phyloP scores from a whole-genome alignment of 30 jellyfish, hydroid and myxozoan genomes.

The Catostylus mosaicus region DNA sequence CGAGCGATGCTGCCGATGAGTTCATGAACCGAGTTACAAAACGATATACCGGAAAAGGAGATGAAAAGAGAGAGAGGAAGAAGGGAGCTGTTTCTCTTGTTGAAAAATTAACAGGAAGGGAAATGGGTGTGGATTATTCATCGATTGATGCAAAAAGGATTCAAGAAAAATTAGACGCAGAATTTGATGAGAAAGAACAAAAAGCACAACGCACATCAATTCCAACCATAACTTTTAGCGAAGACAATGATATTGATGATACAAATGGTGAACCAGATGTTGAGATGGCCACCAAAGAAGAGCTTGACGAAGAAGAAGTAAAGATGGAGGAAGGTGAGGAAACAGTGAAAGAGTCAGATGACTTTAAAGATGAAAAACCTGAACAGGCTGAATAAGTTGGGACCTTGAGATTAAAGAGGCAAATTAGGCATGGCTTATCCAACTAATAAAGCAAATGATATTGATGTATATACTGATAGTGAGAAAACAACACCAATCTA shows the following conservation, averaged over 20 bases:
- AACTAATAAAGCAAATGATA: no score
- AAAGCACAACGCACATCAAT: constrained; percentile 6
- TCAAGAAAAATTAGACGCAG: constrained; percentile 51
- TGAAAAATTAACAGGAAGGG: constrained; percentile 61
- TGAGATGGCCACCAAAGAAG: neutral
- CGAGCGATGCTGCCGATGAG: constrained; percentile 46
- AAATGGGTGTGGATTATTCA: constrained; percentile 55
- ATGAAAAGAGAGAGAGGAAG: neutral
- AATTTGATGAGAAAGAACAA: constrained; percentile 28
- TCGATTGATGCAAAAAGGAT: constrained; percentile 42
- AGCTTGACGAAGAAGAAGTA: neutral
- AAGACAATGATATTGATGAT: neutral
- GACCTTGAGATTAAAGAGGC: no score
- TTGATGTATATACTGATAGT: no score
- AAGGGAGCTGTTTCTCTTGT: constrained; percentile 47
- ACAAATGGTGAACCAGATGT: neutral
- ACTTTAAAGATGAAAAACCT: neutral
- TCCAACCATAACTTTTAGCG: constrained; percentile 30
- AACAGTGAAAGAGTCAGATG: neutral
- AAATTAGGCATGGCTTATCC: no score
- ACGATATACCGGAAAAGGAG: constrained; percentile 7
- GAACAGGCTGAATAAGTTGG: neutral
- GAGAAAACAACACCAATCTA: no score
- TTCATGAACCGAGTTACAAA: constrained; percentile 18
- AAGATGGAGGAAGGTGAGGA: neutral